phyloP scores from a whole-genome alignment of 2,888 invertebrate genomes.

The Kryphioiulus occultus region DNA sequence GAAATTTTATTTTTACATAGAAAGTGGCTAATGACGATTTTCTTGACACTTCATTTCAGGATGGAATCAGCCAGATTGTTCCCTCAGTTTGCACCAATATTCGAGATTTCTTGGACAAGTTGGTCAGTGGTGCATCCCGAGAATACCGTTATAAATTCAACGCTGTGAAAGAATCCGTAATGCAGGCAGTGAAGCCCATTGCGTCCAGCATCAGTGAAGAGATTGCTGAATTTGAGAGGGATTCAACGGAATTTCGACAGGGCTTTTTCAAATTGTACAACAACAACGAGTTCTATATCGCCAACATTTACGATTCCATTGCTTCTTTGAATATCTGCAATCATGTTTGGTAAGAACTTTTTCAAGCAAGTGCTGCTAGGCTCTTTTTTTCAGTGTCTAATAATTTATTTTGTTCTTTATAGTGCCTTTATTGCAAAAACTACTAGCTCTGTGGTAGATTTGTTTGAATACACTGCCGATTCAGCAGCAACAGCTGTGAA shows the following conservation, averaged over 20 bases:
- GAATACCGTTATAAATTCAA: background rate
- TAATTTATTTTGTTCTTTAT: background rate
- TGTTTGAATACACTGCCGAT: background rate
- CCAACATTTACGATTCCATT: conserved; percentile 55
- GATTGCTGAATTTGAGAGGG: background rate
- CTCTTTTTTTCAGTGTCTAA: background rate
- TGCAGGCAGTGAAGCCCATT: background rate
- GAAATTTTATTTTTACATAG: background rate
- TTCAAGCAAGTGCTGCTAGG: background rate
- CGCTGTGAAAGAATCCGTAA: background rate
- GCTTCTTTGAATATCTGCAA: conserved; percentile 7
- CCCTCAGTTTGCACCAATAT: background rate
- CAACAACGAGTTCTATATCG: conserved; percentile 58
- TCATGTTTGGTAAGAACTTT: background rate
- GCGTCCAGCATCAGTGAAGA: background rate
- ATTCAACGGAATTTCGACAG: conserved; percentile 7
- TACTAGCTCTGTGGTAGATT: background rate
- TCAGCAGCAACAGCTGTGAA: background rate
- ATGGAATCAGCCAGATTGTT: background rate
- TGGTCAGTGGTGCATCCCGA: background rate
- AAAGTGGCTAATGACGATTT: background rate
- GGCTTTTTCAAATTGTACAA: conserved; percentile 56
- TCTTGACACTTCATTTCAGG: background rate
- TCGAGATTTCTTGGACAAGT: background rate
- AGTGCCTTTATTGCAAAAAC: background rate